Evolutionary conservation across 2,888 invertebrate genomes (phyloP).

Genomic region (Julus scandinavius): DNA sequence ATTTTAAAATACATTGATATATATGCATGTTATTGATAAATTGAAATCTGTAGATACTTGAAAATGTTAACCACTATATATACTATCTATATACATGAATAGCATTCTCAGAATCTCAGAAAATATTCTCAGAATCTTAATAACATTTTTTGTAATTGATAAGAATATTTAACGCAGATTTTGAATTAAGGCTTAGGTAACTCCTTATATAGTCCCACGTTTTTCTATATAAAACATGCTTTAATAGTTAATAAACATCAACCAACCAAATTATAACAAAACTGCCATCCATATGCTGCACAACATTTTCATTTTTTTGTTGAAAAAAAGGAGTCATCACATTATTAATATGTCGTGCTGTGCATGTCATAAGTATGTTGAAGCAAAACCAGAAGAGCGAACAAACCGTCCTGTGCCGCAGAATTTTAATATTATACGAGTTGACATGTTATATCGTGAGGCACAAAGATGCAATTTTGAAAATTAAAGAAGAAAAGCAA

Average conservation of each 20-base stretch:
- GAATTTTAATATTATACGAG: constrained; percentile 12
- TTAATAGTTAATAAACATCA: neutral
- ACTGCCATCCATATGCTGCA: neutral
- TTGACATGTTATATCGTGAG: constrained; percentile 31
- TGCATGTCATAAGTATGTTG: constrained; percentile 36
- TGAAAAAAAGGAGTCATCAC: neutral
- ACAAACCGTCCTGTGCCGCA: neutral
- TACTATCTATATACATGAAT: too few species aligned
- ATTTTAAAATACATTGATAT: too few species aligned
- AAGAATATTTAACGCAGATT: neutral
- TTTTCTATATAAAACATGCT: neutral
- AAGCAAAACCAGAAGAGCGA: neutral
- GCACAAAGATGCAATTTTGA: constrained; percentile 38
- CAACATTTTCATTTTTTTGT: neutral
- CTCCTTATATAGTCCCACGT: neutral
- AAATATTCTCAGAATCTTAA: too few species aligned
- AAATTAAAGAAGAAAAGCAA: constrained; percentile 46
- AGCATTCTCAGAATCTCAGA: too few species aligned
- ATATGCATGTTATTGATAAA: too few species aligned
- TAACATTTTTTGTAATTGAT: neutral
- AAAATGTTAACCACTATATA: too few species aligned
- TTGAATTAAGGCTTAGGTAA: neutral
- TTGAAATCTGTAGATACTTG: too few species aligned
- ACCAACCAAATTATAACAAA: neutral
- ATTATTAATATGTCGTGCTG: constrained; percentile 34